phyloP scores from a whole-genome alignment of 2,113 vertebrate genomes.

The Cryptoleucopteryx plumbea region DNA sequence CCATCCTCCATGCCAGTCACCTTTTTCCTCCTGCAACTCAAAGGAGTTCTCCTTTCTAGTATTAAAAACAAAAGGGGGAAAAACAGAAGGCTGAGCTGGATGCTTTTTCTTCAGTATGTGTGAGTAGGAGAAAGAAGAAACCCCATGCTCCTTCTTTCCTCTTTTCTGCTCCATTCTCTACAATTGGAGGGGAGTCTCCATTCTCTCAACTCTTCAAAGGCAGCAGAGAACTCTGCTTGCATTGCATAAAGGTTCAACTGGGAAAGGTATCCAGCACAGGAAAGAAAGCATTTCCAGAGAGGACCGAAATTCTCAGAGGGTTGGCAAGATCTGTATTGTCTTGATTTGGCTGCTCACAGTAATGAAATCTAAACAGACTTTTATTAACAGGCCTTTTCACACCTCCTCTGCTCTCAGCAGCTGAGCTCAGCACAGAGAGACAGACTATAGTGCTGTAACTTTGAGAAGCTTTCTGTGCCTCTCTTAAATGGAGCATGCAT shows the following conservation, averaged over 20 bases:
- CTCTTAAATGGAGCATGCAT: constrained; percentile 10
- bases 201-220: neutral
- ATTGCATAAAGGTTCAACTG: neutral
- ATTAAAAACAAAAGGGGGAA: neutral
- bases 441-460: neutral
- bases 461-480: neutral
- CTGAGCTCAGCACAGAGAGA: constrained; percentile 42
- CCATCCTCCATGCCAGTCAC: neutral
- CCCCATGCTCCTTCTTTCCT: neutral
- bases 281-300: neutral
- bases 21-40: neutral
- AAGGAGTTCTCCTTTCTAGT: neutral
- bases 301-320: neutral
- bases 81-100: neutral
- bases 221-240: neutral
- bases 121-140: neutral
- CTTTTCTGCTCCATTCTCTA: neutral
- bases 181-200: neutral
- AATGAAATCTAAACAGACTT: constrained; percentile 43
- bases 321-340: neutral
- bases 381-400: constrained; percentile 42
- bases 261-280: neutral
- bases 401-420: constrained; percentile 33
- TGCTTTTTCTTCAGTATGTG: neutral
- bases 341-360: neutral